phyloP scores from a whole-genome alignment of 2,888 invertebrate genomes.

The Eustalomyia histrio region DNA sequence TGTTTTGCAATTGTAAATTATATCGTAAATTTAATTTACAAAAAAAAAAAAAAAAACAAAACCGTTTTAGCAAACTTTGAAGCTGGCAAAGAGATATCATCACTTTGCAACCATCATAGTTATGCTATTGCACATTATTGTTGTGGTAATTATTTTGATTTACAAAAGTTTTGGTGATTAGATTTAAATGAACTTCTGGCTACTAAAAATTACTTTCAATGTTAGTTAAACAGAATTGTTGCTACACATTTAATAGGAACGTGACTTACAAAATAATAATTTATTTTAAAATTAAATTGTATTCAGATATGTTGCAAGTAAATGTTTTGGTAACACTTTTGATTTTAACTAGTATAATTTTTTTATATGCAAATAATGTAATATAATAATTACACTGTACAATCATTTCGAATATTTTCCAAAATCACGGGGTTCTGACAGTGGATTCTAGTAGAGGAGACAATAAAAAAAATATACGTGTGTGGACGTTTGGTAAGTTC shows the following conservation, averaged over 20 bases:
- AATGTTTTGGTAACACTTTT: not conserved
- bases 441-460: no score
- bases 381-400: no score
- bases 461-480: no score
- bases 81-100: constrained; percentile 4
- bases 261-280: constrained; percentile 7
- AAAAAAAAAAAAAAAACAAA: constrained; percentile 4
- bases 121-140: not conserved
- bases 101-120: not conserved
- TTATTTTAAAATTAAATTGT: not conserved
- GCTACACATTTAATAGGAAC: constrained; percentile 13
- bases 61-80: not conserved
- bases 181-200: not conserved
- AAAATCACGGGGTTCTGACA: no score
- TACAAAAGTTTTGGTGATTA: not conserved
- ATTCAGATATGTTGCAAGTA: not conserved
- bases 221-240: not conserved
- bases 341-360: no score
- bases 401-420: no score
- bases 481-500: no score
- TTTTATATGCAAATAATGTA: no score
- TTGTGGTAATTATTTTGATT: not conserved
- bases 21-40: constrained; percentile 16
- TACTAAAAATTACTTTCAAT: not conserved
- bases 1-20: constrained; percentile 42